Percentiles rank a stretch among this genome's conserved stretches.
phyloP scores from a whole-genome alignment of 2,888 invertebrate genomes.

The Leistus spinibarbis region DNA sequence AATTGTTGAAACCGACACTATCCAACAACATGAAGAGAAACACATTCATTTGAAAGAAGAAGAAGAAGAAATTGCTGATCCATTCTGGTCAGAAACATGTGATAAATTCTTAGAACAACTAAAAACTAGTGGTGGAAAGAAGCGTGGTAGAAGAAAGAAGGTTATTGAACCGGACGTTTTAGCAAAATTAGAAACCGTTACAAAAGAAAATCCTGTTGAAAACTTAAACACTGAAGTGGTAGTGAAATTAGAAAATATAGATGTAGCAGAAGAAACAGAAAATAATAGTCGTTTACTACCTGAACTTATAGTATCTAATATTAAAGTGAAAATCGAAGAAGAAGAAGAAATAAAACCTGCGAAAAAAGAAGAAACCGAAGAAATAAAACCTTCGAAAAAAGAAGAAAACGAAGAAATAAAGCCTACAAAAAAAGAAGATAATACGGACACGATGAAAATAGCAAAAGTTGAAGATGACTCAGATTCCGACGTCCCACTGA shows the following conservation, averaged over 20 bases:
- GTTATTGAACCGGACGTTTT: constrained; percentile 49
- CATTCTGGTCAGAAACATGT: constrained; percentile 73
- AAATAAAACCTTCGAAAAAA: constrained; percentile 23
- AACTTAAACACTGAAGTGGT: constrained; percentile 43
- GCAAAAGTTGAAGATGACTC: constrained; percentile 44
- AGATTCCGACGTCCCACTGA: constrained; percentile 48
- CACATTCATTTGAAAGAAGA: constrained; percentile 41
- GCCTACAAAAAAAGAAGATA: too few relatives aligned
- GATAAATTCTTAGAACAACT: constrained; percentile 81
- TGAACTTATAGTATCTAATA: constrained; percentile 31
- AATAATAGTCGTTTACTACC: constrained; percentile 20
- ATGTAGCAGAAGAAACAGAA: constrained; percentile 8
- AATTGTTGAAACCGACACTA: constrained; percentile 45
- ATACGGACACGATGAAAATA: neutral
- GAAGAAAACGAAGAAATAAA: constrained; percentile 32
- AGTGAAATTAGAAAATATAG: constrained; percentile 43
- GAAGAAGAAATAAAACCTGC: neutral
- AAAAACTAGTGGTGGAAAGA: constrained; percentile 65
- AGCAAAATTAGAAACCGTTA: constrained; percentile 50
- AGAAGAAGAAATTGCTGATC: constrained; percentile 48
- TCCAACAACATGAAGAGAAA: constrained; percentile 55
- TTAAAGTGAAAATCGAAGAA: constrained; percentile 43
- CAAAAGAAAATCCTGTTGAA: constrained; percentile 48
- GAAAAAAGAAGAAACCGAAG: constrained; percentile 42
- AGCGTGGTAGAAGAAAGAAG: constrained; percentile 63